Evolutionary conservation across 2,113 vertebrate species (phyloP).

Genomic region (Ondatra zibethicus): DNA sequence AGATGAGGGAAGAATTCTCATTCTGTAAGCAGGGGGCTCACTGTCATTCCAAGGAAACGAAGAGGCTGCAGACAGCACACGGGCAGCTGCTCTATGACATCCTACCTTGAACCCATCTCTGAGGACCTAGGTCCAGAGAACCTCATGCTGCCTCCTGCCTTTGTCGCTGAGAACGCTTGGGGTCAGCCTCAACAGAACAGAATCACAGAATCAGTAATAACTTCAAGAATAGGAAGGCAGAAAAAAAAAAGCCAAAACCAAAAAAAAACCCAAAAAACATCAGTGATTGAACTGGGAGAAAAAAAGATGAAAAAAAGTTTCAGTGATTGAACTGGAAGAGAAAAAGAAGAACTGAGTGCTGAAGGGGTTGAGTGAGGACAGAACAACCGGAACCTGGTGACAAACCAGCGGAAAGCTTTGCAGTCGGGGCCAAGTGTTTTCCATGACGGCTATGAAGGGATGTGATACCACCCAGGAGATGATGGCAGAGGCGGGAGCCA

Average conservation of each 20-base stretch:
- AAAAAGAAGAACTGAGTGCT: neutral
- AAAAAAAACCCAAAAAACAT: no score
- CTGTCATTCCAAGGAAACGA: neutral
- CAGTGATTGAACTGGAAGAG: neutral
- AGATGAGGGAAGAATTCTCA: neutral
- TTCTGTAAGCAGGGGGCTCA: neutral
- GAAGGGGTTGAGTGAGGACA: neutral
- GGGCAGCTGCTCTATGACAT: neutral
- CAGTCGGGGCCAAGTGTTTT: fast-evolving
- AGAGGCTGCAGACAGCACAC: neutral
- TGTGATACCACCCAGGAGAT: neutral
- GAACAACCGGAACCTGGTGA: neutral
- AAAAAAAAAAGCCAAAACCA: no score
- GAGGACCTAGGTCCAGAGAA: neutral
- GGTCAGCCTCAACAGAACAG: neutral
- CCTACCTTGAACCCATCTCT: neutral
- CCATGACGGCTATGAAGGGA: neutral
- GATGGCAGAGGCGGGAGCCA: fast-evolving
- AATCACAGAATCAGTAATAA: neutral
- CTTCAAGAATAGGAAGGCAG: neutral
- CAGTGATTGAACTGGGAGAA: neutral
- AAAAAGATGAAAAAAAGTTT: neutral
- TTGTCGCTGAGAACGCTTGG: neutral
- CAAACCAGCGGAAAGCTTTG: neutral
- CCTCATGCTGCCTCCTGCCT: neutral